Percentiles rank a stretch among this genome's conserved stretches.
These are phyloP conservation scores for Drosophila sp. DNA, from an alignment of 1,140 invertebrate species.

Conservation along the genomic window DNA sequence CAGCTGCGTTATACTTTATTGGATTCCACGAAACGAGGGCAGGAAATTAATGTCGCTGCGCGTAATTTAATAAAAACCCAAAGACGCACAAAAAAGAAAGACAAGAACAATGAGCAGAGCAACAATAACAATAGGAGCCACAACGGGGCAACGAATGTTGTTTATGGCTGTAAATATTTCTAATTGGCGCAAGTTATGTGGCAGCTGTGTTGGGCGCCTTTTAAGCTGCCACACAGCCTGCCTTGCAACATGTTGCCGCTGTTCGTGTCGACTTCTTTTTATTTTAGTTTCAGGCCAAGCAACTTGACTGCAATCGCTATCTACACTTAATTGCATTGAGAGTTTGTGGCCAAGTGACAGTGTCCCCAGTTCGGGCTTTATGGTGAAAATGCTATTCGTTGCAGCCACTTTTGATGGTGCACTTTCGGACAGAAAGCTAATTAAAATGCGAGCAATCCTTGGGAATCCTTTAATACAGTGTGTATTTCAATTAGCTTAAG, in stretches of 20 bases:
- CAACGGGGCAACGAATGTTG: conserved; percentile 66
- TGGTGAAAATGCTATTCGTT: conserved; percentile 41
- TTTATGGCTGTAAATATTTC: conserved; percentile 76
- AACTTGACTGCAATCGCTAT: conserved; percentile 42
- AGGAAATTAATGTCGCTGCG: conserved; percentile 64
- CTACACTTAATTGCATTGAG: conserved; percentile 55
- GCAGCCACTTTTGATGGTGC: conserved; percentile 27
- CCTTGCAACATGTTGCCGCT: conserved; percentile 25
- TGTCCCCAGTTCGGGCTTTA: conserved; percentile 30
- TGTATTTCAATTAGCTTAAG: conserved; percentile 74
- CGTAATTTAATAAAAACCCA: conserved; percentile 72
- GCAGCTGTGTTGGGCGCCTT: conserved; percentile 51
- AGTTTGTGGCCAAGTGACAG: conserved; percentile 26
- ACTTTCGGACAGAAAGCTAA: conserved; percentile 24
- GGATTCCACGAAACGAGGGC: conserved; percentile 49
- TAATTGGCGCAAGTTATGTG: conserved; percentile 67
- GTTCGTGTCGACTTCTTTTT: no score
- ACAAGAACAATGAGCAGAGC: conserved; percentile 12
- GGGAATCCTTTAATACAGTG: conserved; percentile 52
- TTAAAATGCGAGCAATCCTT: conserved; percentile 39
- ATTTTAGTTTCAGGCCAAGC: conserved; percentile 33
- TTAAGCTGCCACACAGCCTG: conserved; percentile 2
- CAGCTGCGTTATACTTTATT: conserved; percentile 68
- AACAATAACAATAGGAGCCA: conserved; percentile 21
- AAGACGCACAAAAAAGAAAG: conserved; percentile 25